Evolutionary conservation across 2,888 invertebrate species (phyloP).

Genomic region (Calephelis perditalis): DNA sequence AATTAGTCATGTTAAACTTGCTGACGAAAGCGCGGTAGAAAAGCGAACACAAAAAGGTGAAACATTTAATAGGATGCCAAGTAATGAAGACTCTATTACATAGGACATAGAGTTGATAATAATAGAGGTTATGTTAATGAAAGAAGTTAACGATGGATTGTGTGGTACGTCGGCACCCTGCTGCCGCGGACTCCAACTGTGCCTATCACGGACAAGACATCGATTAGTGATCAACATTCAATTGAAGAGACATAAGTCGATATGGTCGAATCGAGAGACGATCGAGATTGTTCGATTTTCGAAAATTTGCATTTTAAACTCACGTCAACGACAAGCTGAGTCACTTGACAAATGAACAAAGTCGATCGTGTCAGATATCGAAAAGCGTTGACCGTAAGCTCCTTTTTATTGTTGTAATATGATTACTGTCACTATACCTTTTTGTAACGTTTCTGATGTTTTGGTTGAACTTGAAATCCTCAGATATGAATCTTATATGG

Average conservation of each 20-base stretch:
- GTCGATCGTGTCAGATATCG: slow-evolving; percentile 69
- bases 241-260: slow-evolving; percentile 74
- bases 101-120: slow-evolving; percentile 62
- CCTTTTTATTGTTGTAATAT: slow-evolving; percentile 67
- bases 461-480: slow-evolving; percentile 20
- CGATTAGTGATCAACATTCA: slow-evolving; percentile 79
- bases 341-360: slow-evolving; percentile 73
- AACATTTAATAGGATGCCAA: slow-evolving; percentile 53
- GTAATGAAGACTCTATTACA: slow-evolving; percentile 57
- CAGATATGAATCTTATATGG: slow-evolving; percentile 12
- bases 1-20: slow-evolving; percentile 42
- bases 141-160: slow-evolving; percentile 79
- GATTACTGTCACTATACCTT: slow-evolving; percentile 66
- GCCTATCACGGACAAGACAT: slow-evolving; percentile 78
- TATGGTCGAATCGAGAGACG: slow-evolving; percentile 70
- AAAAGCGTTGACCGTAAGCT: slow-evolving; percentile 74
- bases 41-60: slow-evolving; percentile 69
- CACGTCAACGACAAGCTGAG: slow-evolving; percentile 74
- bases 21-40: slow-evolving; percentile 75
- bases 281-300: slow-evolving; percentile 72
- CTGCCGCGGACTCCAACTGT: slow-evolving; percentile 74
- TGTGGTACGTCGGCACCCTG: slow-evolving; percentile 79
- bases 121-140: slow-evolving; percentile 61
- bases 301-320: slow-evolving; percentile 77
- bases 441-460: slow-evolving; percentile 1